Percentiles rank a stretch among this genome's conserved stretches.
Conservation (phyloP, 2,888 invertebrate species). For the Lysandra bellargus region DNA sequence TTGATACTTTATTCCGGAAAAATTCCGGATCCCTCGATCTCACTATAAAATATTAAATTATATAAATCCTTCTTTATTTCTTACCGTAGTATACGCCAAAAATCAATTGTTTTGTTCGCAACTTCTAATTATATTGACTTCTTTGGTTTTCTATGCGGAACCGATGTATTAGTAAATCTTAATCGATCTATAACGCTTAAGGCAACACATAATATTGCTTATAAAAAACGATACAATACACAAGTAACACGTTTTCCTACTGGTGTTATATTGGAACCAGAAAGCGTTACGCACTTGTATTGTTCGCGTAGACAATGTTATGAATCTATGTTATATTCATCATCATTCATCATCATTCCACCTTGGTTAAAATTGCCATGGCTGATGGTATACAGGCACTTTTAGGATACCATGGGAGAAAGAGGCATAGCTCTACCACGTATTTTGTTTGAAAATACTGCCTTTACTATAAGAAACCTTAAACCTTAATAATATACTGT, state of each 20-base stretch:
- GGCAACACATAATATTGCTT: background rate
- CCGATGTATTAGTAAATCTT: background rate
- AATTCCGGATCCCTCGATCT: background rate
- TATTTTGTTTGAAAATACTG: too few relatives aligned
- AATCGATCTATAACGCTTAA: background rate
- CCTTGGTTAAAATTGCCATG: too few relatives aligned
- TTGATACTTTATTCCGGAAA: too few relatives aligned
- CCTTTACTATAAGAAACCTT: too few relatives aligned
- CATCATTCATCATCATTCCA: background rate
- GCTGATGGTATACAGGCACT: too few relatives aligned
- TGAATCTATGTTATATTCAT: slow-evolving; percentile 5
- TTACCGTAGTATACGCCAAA: background rate
- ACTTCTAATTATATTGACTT: background rate
- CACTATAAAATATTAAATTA: too few relatives aligned
- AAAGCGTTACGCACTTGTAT: slow-evolving; percentile 28
- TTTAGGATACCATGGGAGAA: too few relatives aligned
- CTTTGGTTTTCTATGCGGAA: background rate
- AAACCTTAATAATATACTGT: too few relatives aligned
- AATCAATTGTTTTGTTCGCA: background rate
- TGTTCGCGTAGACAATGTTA: slow-evolving; percentile 24
- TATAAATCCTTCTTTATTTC: background rate
- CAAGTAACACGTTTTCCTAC: background rate
- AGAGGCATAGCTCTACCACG: too few relatives aligned
- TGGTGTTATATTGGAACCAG: slow-evolving; percentile 23
- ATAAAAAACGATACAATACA: background rate